Evolutionary conservation across 2,113 vertebrate genomes (phyloP), one percentile per base, ranked within the genome.

Genomic region (Paedocypris sp.): DNA sequence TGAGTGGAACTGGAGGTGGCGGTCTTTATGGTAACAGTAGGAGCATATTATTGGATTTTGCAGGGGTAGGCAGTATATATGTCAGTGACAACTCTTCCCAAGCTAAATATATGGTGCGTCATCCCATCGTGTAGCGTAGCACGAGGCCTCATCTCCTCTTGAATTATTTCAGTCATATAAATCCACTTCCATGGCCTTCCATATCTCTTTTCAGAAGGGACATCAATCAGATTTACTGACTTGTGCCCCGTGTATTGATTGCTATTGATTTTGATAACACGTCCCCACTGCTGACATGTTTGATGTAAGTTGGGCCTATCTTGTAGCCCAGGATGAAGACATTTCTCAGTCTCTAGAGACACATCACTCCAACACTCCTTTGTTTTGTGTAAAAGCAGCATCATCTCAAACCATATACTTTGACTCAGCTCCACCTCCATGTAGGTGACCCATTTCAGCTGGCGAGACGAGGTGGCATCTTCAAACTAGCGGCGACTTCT

Each of bases 21-120:
- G 11, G 18, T 32, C 49, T 53, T 64, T 49, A 49, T 43, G 15
- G 38, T 32, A 43, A 42, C 10, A 15, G 32, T 42, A 50, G 45
- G 46, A 41, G 19, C 7, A 6, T 60, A 33, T 69, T 53, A 69
- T 69, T 69, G 57, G 23, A 15, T 19, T 48, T 7, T 48, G 43
- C 18, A 31, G 36, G 38, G 5, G 26, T 6, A 25, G 35, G 53
- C 23, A 29, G 22, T 26, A 28, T 32, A 28, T 52, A 39, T 47
- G 22, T 11, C 13, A 15, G 10, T 52, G 16, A 62, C 18, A 20
- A 53, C 43, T 29, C 38, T 26, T 31, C 33, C 12, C 7, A 20
- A 13, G 13, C n/a, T 16, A 23, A 15, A 65, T 50, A 41, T 39
- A 31, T 12, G 10, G 16, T 32, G 8, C 41, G 38, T 13, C 46